phyloP scores from a whole-genome alignment of 2,113 vertebrate species.

The Labeo catla region DNA sequence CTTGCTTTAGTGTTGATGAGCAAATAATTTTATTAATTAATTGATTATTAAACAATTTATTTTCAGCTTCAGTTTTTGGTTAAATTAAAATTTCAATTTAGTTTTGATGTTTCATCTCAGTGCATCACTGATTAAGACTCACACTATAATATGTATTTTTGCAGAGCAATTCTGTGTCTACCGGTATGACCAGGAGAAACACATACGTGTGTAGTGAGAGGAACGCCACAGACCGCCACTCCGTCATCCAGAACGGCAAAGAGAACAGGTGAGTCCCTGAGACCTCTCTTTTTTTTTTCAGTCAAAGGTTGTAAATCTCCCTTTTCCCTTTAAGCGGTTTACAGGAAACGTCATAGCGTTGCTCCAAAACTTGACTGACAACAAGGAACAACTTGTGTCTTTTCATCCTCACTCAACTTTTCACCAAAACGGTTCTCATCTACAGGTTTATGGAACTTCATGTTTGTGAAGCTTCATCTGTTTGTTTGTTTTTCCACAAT shows the following conservation, averaged over 20 bases:
- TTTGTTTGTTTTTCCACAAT: background rate
- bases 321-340: background rate
- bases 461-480: background rate
- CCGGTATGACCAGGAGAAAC: constrained; percentile 89
- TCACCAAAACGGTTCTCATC: background rate
- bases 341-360: background rate
- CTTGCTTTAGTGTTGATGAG: background rate
- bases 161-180: constrained; percentile 85
- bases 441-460: background rate
- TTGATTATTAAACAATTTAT: background rate
- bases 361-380: background rate
- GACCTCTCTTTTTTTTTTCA: background rate
- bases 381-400: background rate
- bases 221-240: constrained; percentile 76
- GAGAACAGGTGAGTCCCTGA: constrained; percentile 70
- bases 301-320: background rate
- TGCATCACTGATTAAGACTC: background rate
- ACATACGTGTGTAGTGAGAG: constrained; percentile 92
- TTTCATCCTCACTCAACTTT: background rate
- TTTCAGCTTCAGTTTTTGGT: too few relatives aligned
- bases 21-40: background rate
- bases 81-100: too few relatives aligned
- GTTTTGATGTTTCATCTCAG: background rate
- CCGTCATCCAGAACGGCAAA: constrained; percentile 87
- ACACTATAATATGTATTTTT: background rate